phyloP scores from a whole-genome alignment of 1,140 invertebrate species.

The Drosophila fuyamai region DNA sequence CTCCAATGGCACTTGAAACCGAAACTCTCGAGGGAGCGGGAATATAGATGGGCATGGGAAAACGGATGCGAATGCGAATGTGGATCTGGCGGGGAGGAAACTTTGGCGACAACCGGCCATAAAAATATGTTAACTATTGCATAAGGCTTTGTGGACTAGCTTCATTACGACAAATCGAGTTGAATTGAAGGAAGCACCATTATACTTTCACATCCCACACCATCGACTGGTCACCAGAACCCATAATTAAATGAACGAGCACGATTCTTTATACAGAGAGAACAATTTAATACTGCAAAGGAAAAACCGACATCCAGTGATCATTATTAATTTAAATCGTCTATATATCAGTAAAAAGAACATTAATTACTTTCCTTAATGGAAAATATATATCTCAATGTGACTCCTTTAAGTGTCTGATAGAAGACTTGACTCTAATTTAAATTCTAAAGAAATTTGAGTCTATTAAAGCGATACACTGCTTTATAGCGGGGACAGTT shows the following conservation, averaged over 20 bases:
- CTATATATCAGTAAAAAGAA: no score
- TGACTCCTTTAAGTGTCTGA: no score
- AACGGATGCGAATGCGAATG: constrained; percentile 18
- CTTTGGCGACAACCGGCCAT: constrained; percentile 67
- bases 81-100: constrained; percentile 15
- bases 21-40: constrained; percentile 7
- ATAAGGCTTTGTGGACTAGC: constrained; percentile 47
- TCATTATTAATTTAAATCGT: not conserved
- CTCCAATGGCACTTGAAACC: constrained; percentile 48
- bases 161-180: constrained; percentile 71
- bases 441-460: no score
- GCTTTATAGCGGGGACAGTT: no score
- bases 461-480: no score
- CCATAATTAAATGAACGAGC: constrained; percentile 62
- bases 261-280: constrained; percentile 35
- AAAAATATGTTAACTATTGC: constrained; percentile 74
- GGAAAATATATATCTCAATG: no score
- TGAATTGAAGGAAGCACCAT: constrained; percentile 51
- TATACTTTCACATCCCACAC: constrained; percentile 21
- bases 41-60: not conserved
- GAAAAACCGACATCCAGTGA: no score
- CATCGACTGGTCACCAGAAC: constrained; percentile 35
- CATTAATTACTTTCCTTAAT: no score
- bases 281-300: not conserved
- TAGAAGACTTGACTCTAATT: no score